Evolutionary conservation across 2,888 invertebrate species (phyloP).

Genomic region (Hirtodrosophila alboralis): DNA sequence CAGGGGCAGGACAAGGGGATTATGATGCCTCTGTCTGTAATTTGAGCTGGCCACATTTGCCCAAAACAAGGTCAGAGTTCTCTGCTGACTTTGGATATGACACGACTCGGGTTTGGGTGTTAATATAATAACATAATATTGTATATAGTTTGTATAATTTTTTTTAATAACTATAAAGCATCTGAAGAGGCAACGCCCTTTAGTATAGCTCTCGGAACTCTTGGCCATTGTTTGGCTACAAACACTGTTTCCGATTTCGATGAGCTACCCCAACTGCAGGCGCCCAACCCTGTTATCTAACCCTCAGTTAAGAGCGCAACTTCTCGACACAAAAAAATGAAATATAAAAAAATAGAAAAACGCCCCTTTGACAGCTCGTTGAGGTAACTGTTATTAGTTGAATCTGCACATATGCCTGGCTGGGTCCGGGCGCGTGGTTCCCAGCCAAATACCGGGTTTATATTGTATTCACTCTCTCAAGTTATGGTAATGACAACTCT

Average conservation of each 20-base stretch:
- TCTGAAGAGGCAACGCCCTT: constrained; percentile 43
- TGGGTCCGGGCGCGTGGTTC: constrained; percentile 62
- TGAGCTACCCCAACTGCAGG: constrained; percentile 27
- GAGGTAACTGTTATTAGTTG: constrained; percentile 74
- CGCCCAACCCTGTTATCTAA: constrained; percentile 59
- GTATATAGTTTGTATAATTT: constrained; percentile 35
- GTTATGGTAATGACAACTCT: constrained; percentile 62
- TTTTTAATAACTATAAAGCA: constrained; percentile 51
- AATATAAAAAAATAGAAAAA: constrained; percentile 23
- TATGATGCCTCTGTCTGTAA: constrained; percentile 51
- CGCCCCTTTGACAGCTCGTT: constrained; percentile 60
- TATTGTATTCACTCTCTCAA: constrained; percentile 16
- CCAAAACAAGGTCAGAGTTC: constrained; percentile 38
- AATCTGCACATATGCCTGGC: constrained; percentile 54
- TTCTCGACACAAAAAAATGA: constrained; percentile 8
- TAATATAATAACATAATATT: constrained; percentile 63
- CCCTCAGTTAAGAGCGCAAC: constrained; percentile 58
- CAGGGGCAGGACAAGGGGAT: constrained; percentile 27
- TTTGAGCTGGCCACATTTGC: constrained; percentile 58
- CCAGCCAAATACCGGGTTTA: constrained; percentile 58
- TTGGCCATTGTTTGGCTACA: constrained; percentile 61
- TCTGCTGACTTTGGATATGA: constrained; percentile 59
- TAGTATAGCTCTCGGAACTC: constrained; percentile 35
- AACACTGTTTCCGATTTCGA: constrained; percentile 74
- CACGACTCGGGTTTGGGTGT: constrained; percentile 33